Percentiles rank a stretch among this genome's conserved stretches.
Evolutionary conservation across 1,140 invertebrate genomes (phyloP).

Genomic region (Eufriesea mexicana): DNA sequence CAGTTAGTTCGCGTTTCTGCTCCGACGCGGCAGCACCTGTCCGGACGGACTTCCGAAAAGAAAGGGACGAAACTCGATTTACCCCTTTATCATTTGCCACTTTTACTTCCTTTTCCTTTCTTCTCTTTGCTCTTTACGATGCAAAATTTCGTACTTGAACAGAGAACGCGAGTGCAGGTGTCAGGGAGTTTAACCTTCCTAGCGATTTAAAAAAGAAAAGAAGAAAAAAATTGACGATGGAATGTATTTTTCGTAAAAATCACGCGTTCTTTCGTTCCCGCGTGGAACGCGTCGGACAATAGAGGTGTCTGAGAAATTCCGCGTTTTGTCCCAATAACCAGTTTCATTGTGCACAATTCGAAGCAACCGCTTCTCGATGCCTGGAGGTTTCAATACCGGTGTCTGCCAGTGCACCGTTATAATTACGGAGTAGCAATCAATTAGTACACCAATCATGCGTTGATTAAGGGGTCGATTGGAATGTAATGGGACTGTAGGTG

Average conservation of each 20-base stretch:
- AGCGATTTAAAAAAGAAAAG: background rate
- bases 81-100: no score
- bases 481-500: conserved; percentile 82
- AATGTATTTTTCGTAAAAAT: background rate
- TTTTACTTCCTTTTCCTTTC: no score
- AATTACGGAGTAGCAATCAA: conserved; percentile 83
- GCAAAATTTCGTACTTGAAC: background rate
- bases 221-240: no score
- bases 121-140: background rate
- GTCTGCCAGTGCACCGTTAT: conserved; percentile 81
- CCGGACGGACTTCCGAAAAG: background rate
- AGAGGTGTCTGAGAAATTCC: background rate
- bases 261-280: background rate
- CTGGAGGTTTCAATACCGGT: conserved; percentile 76
- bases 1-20: conserved; percentile 2
- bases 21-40: conserved; percentile 59
- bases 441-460: conserved; percentile 82
- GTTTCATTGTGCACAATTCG: background rate
- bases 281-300: background rate
- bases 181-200: background rate
- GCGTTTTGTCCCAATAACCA: background rate
- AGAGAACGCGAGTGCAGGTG: accelerated
- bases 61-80: background rate
- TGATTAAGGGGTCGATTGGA: conserved; percentile 82
- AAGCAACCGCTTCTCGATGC: conserved; percentile 69